phyloP scores from a whole-genome alignment of 2,113 vertebrate genomes.

The Ivindomyrus marchei region DNA sequence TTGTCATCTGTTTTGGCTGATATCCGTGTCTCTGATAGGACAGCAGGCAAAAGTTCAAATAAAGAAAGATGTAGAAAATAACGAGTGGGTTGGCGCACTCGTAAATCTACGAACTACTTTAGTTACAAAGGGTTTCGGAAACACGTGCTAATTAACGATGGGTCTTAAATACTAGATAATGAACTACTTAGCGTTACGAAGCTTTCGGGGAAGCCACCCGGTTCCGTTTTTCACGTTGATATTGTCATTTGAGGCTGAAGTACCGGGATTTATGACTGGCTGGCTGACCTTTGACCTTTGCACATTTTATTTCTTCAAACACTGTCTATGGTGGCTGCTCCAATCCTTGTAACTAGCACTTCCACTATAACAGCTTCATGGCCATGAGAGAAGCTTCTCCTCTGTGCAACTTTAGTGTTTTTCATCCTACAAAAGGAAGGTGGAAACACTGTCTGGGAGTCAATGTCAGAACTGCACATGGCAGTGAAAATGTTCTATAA shows the following conservation, averaged over 20 bases:
- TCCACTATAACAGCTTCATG: neutral
- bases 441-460: neutral
- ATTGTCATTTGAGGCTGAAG: neutral
- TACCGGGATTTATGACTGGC: neutral
- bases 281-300: neutral
- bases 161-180: too few relatives aligned
- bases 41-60: too few relatives aligned
- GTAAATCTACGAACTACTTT: too few relatives aligned
- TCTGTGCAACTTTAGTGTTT: neutral
- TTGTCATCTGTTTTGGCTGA: too few relatives aligned
- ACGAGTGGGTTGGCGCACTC: too few relatives aligned
- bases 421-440: neutral
- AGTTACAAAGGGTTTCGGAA: too few relatives aligned
- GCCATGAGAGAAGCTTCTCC: neutral
- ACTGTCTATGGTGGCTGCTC: neutral
- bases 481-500: constrained; percentile 1
- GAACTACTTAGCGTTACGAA: too few relatives aligned
- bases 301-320: neutral
- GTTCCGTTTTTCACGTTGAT: neutral
- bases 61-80: too few relatives aligned
- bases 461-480: neutral
- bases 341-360: neutral
- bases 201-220: too few relatives aligned
- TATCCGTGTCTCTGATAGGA: too few relatives aligned
- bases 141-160: too few relatives aligned